Evolutionary conservation across 2,113 vertebrate species (phyloP).

Genomic region (Notiomystis cincta): DNA sequence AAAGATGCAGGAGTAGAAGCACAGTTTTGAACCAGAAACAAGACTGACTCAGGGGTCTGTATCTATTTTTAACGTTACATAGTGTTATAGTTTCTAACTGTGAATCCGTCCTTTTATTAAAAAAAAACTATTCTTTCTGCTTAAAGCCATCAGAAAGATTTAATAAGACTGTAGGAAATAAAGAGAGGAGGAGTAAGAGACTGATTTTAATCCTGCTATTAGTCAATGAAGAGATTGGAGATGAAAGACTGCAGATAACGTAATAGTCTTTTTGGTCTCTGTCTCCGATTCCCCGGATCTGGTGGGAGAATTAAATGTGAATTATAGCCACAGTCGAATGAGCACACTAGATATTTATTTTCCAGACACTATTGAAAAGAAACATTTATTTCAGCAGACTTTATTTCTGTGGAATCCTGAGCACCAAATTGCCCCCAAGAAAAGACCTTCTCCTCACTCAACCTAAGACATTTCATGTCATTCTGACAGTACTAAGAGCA

Average conservation of each 20-base stretch:
- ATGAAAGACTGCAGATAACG: constrained; percentile 9
- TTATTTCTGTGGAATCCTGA: neutral
- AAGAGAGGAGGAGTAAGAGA: neutral
- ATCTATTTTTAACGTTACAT: neutral
- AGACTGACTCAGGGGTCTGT: neutral
- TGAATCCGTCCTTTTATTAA: neutral
- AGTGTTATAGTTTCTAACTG: neutral
- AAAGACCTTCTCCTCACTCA: neutral
- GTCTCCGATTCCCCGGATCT: neutral
- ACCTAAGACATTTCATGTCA: neutral
- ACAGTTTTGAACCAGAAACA: neutral
- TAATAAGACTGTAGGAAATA: neutral
- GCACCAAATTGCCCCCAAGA: neutral
- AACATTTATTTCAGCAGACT: constrained; percentile 24
- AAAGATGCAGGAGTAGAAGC: neutral
- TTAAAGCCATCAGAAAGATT: neutral
- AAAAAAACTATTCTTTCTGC: neutral
- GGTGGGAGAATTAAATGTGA: constrained; percentile 17
- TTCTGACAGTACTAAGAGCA: neutral
- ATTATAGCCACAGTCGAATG: neutral
- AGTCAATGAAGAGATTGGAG: neutral
- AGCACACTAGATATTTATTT: neutral
- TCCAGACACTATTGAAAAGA: neutral
- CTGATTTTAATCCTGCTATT: constrained; percentile 21
- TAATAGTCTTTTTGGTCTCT: constrained; percentile 5